Evolutionary conservation across 2,797 vertebrate genomes (phyloP), one percentile per base, ranked within the genome.

Genomic region (Petrocephalus schoutedeni): DNA sequence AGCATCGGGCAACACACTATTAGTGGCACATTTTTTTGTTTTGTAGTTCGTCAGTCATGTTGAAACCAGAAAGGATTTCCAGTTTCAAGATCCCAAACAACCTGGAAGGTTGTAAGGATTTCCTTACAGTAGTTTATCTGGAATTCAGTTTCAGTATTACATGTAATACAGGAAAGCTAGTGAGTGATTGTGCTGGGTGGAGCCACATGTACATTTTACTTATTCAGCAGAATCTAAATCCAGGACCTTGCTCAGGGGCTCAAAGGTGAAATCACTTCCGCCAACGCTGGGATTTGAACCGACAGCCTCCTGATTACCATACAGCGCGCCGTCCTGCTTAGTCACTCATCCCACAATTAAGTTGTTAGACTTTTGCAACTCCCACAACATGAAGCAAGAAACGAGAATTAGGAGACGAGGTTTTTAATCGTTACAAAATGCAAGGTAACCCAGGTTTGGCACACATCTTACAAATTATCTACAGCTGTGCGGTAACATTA

Each of bases 381-480:
- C 77, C 77, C 36, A 51, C 80, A 83, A 9, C 8, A 83, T 21
- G 23, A 49, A 53, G 21, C 28, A 49, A 56, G 51, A 54, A 58
- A 57, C 9, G 1, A 19, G 41, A 61, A 32, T 21, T 51, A 64
- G 77, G 21, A 82, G 82, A 61, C 58, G 84, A 84, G 80, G 57
- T 53, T 57, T 88, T 88, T 88, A 88, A 88, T 88, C 82, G 4
- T 84, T 88, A 88, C 16, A 88, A 88, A 88, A 88, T 83, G 87
- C 77, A 51, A 82, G 56, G 80, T 85, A 64, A 51, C 36, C 28
- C 59, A 86, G 19, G 49, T 86, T 88, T 88, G 87, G 87, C 87
- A 88, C 61, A 54, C n/a, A 45, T 85, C 61, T 71, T 45, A 85
- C 32, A 85, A 88, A 88, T 71, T 45, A 86, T 88, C 14, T 88